Percentiles rank a stretch among this genome's conserved stretches.
These are phyloP conservation scores for Liopterus haemorrhoidalis DNA, from an alignment of 2,888 invertebrate genomes.

Conservation along the genomic window DNA sequence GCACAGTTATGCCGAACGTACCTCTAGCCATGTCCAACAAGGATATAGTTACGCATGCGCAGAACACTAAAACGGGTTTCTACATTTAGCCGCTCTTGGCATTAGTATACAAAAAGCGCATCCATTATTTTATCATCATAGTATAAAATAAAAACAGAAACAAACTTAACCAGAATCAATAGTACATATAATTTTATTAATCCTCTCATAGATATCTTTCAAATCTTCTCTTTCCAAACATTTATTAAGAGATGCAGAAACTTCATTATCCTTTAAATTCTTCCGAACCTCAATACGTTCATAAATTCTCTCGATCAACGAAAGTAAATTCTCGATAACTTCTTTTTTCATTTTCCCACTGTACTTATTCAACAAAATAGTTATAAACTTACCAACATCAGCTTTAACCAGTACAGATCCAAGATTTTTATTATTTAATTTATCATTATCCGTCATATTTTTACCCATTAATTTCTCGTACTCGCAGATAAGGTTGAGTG, in stretches of 20 bases:
- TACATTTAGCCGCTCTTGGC: no score
- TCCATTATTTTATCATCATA: no score
- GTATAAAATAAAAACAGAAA: constrained; percentile 1
- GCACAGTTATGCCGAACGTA: no score
- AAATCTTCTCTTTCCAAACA: constrained; percentile 18
- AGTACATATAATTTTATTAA: constrained; percentile 14
- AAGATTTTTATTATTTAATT: constrained; percentile 13
- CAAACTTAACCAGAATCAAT: constrained; percentile 19
- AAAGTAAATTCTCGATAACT: constrained; percentile 39
- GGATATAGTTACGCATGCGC: no score
- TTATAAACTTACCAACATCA: constrained; percentile 40
- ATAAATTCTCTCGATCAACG: constrained; percentile 38
- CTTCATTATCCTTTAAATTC: constrained; percentile 36
- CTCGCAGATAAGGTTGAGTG: constrained; percentile 56
- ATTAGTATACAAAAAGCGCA: no score
- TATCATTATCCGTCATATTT: constrained; percentile 1
- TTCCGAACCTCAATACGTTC: constrained; percentile 32
- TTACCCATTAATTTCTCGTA: background rate
- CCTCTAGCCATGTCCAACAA: no score
- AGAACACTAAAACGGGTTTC: no score
- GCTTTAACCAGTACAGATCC: constrained; percentile 35
- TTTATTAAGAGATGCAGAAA: constrained; percentile 33
- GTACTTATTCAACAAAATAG: constrained; percentile 40
- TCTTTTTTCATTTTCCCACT: constrained; percentile 41
- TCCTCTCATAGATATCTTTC: constrained; percentile 12